Conservation (phyloP, 2,113 vertebrate genomes). For the Sialia sialis region DNA sequence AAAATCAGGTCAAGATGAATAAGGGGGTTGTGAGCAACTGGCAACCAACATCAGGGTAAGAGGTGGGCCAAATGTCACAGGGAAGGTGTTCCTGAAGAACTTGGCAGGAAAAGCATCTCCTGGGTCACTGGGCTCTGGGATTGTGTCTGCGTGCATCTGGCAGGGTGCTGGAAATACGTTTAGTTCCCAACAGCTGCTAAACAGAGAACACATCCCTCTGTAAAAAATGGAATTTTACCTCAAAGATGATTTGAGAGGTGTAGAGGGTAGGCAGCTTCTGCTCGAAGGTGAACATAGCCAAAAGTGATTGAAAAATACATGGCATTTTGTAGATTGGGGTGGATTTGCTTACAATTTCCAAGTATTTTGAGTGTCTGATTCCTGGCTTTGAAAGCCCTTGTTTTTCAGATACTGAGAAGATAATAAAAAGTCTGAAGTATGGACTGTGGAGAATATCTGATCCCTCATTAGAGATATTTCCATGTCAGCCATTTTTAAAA, state of each 20-base stretch:
- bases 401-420: neutral
- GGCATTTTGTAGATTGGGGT: neutral
- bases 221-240: neutral
- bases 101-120: neutral
- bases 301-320: neutral
- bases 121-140: neutral
- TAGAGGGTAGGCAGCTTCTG: neutral
- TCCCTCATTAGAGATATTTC: neutral
- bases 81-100: neutral
- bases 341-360: neutral
- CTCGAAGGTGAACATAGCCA: neutral
- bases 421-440: neutral
- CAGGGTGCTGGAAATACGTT: neutral
- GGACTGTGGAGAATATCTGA: neutral
- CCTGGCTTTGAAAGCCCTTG: neutral
- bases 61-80: rapidly evolving
- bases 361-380: neutral
- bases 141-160: neutral
- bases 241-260: neutral
- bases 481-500: neutral
- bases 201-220: neutral
- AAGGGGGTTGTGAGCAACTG: neutral
- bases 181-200: neutral
- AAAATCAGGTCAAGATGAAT: neutral
- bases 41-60: neutral